Base-by-base conservation (phyloP, 2,888 invertebrate genomes). In the Apodemia zela region DNA sequence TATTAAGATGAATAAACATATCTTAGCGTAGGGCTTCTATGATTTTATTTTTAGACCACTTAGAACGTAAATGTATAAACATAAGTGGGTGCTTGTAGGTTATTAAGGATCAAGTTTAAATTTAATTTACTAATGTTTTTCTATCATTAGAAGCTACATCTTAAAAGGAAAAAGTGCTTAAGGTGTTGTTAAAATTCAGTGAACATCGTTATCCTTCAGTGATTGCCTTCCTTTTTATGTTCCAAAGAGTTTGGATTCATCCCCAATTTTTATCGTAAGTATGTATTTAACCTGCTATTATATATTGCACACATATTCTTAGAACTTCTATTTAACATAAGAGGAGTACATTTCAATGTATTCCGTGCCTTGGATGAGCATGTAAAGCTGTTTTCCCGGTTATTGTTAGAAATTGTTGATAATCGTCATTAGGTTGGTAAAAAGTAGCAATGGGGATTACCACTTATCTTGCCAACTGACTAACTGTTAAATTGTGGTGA, bases 11-110 rank as follows among this genome's bases (percentile, higher is more conserved):
- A 64, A 63, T 25, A 61, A 47, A 33, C 54, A 63, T 77, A 76
- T 61, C 57, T 47, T 47, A 77, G 75, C 33, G 69, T 76, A 77
- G 72, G 78, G 79, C 79, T 83, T 79, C 79, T 67, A 73, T 78
- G 72, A 77, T 76, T 80, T 81, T 90, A 90, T 90, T 88, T 88
- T 78, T 89, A 90, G 89, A 69, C 73, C 63, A 69, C 78, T 73
- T 80, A 71, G 79, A 69, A 68, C 75, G 69, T 70, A 69, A 65
- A 65, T 64, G 59, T 65, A 72, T 70, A 74, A 73, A 71, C 74
- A 75, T 69, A 73, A 78, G 75, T 83, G 79, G 82, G 84, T 83
- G 79, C 81, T 76, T 80, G 74, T 72, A 54, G 21, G 25, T 29
- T 25, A 57, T 29, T 57, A 8, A 57, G 13, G 25, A 54, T 54